phyloP scores from a whole-genome alignment of 2,797 vertebrate species.

The Pelodytes ibericus region DNA sequence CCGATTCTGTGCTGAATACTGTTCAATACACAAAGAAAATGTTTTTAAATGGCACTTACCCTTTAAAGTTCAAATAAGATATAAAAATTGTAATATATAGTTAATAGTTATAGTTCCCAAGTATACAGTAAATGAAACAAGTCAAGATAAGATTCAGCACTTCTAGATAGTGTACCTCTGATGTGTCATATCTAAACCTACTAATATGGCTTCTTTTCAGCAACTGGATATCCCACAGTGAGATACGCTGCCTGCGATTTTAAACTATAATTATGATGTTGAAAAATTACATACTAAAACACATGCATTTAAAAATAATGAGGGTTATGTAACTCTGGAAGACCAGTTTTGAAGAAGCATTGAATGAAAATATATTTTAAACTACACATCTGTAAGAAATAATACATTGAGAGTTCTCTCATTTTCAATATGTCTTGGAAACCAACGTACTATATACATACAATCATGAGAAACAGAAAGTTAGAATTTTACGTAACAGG shows the following conservation, averaged over 20 bases:
- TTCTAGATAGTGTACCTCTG: background rate
- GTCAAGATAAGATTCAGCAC: constrained; percentile 1
- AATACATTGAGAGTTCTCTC: too few relatives aligned
- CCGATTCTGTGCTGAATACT: background rate
- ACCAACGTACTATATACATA: too few relatives aligned
- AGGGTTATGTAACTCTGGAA: too few relatives aligned
- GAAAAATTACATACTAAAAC: background rate
- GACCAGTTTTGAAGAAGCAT: too few relatives aligned
- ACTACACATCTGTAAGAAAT: too few relatives aligned
- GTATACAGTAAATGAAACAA: background rate
- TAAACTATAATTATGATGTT: background rate
- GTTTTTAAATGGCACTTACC: background rate
- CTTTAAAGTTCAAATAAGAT: background rate
- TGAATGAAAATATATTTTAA: too few relatives aligned
- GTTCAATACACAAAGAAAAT: background rate
- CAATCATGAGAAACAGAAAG: too few relatives aligned
- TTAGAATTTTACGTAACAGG: too few relatives aligned
- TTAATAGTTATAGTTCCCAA: constrained; percentile 2
- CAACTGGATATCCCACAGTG: background rate
- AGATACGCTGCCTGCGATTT: background rate
- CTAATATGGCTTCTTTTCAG: background rate
- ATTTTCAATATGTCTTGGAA: too few relatives aligned
- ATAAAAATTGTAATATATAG: background rate
- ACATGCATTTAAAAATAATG: too few relatives aligned
- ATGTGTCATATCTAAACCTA: background rate